Conservation (phyloP, 2,113 vertebrate genomes). For the Pseudopodoces humilis region DNA sequence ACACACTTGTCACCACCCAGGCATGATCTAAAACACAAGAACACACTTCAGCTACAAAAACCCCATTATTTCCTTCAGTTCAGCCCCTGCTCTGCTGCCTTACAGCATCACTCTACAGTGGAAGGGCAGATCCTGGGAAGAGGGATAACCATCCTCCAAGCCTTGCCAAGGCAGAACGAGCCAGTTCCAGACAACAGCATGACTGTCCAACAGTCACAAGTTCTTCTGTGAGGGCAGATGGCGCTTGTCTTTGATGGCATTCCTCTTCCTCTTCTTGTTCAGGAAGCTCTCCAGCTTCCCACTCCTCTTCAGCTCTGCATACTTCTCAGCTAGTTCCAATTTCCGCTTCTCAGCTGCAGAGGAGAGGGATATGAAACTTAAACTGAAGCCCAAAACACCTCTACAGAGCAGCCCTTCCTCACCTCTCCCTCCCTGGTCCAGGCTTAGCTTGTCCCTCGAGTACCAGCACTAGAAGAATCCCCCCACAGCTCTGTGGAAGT, state of each 20-base stretch:
- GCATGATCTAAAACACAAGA: background rate
- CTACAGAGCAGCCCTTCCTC: background rate
- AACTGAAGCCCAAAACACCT: background rate
- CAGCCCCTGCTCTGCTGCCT: background rate
- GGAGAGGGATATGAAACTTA: background rate
- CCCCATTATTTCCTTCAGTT: background rate
- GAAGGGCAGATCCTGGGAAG: background rate
- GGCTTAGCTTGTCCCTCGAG: background rate
- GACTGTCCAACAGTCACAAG: background rate
- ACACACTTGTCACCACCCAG: background rate
- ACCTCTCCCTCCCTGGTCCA: background rate
- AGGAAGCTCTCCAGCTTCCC: constrained; percentile 93
- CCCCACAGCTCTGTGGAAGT: background rate
- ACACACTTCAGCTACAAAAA: background rate
- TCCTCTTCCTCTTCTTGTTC: constrained; percentile 91
- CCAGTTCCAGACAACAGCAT: background rate
- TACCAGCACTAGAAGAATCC: background rate
- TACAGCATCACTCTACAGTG: background rate
- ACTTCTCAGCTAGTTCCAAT: constrained; percentile 88
- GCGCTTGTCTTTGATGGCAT: constrained; percentile 88
- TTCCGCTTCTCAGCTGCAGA: constrained; percentile 85
- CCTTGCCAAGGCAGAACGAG: background rate
- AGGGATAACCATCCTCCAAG: background rate
- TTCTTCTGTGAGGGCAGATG: constrained; percentile 79
- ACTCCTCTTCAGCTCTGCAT: constrained; percentile 85